These are phyloP conservation scores for Sebastes dallii DNA, from an alignment of 2,797 vertebrate species.

Conservation along the genomic window DNA sequence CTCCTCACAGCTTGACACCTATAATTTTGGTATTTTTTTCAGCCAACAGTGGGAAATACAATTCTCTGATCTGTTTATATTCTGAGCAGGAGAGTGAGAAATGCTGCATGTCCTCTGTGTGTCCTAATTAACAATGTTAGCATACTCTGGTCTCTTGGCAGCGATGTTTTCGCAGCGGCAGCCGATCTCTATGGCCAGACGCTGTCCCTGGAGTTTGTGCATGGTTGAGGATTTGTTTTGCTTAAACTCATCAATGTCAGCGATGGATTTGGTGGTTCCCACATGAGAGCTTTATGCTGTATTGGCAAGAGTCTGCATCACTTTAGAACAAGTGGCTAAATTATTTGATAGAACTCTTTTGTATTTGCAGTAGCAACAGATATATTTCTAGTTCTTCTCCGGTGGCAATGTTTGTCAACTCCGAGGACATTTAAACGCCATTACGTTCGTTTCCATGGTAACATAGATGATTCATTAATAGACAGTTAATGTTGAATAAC, in stretches of 20 bases:
- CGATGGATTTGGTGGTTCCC: not conserved
- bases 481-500: not conserved
- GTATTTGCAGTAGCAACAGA: not conserved
- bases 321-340: not conserved
- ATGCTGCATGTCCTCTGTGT: not conserved
- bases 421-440: not conserved
- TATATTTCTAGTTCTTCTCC: not conserved
- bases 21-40: not conserved
- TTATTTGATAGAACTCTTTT: not conserved
- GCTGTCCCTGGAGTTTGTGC: not conserved
- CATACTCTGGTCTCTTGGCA: not conserved
- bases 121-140: constrained; percentile 3
- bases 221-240: not conserved
- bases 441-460: not conserved
- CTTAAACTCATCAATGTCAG: not conserved
- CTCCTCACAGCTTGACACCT: not conserved
- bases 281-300: not conserved
- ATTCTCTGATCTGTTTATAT: constrained; percentile 2
- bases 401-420: not conserved
- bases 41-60: not conserved
- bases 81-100: not conserved
- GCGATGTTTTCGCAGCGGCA: not conserved
- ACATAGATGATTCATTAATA: not conserved
- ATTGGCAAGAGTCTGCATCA: not conserved
- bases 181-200: not conserved